Percentiles rank a stretch among this genome's conserved stretches.
These are phyloP conservation scores for Mustela nigripes DNA, from an alignment of 2,113 vertebrate genomes.

Conservation along the genomic window DNA sequence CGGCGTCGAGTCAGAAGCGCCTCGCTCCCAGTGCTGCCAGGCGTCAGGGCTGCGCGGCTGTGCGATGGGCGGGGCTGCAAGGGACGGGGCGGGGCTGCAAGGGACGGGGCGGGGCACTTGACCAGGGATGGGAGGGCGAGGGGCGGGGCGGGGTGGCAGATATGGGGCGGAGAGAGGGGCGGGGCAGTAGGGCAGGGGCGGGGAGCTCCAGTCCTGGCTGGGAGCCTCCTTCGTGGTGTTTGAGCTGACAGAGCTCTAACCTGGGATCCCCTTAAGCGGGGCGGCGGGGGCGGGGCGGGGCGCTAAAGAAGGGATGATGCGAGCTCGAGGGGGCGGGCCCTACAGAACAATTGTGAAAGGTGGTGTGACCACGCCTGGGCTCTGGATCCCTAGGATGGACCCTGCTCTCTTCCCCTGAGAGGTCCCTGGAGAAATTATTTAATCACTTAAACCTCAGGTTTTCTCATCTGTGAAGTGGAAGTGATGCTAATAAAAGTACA, in stretches of 20 bases:
- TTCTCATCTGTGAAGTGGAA: slow-evolving; percentile 60
- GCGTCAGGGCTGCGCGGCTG: rapidly evolving
- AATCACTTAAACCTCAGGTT: neutral
- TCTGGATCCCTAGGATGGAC: neutral
- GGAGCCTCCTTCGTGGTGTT: no score
- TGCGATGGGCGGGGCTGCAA: neutral
- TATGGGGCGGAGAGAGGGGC: neutral
- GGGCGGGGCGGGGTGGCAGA: neutral
- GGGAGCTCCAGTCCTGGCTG: neutral
- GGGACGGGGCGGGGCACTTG: neutral
- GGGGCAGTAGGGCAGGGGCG: no score
- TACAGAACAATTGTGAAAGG: neutral
- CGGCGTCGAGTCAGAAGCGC: rapidly evolving
- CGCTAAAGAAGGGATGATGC: neutral
- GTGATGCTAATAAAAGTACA: slow-evolving; percentile 15
- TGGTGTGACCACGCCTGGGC: neutral
- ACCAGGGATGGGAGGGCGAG: neutral
- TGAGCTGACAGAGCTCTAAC: neutral
- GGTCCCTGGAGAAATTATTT: neutral
- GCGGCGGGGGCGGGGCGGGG: rapidly evolving
- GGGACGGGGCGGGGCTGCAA: neutral
- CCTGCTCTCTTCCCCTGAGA: neutral
- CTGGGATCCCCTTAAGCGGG: neutral
- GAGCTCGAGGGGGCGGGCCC: rapidly evolving
- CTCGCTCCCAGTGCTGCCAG: rapidly evolving